Percentiles rank a stretch among this genome's conserved stretches.
phyloP scores from a whole-genome alignment of 2,113 vertebrate genomes.

The Macrotis lagotis region DNA sequence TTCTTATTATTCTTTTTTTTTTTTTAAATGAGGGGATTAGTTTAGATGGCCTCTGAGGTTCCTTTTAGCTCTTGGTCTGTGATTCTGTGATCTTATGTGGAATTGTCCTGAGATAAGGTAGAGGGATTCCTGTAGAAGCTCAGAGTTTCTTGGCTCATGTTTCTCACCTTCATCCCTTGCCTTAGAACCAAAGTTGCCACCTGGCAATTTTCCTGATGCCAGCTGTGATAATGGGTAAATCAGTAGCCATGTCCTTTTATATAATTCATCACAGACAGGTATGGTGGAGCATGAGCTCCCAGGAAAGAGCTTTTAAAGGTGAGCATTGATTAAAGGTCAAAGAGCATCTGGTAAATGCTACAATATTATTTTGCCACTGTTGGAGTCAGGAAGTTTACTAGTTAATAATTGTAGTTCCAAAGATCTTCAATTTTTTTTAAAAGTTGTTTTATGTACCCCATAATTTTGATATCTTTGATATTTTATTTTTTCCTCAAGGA shows the following conservation, averaged over 20 bases:
- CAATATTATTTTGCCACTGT: neutral
- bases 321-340: neutral
- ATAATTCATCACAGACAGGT: neutral
- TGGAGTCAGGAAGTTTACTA: neutral
- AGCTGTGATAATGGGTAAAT: neutral
- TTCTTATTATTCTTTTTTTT: neutral
- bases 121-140: neutral
- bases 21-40: neutral
- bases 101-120: neutral
- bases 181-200: neutral
- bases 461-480: too few species aligned
- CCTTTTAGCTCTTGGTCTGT: neutral
- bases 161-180: neutral
- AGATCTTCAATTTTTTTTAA: too few species aligned
- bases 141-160: neutral
- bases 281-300: neutral
- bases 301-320: neutral
- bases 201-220: neutral
- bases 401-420: neutral
- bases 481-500: too few species aligned
- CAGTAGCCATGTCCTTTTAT: neutral
- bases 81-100: neutral
- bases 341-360: neutral
- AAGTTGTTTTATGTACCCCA: too few species aligned
- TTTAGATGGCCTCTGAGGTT: neutral